Evolutionary conservation across 2,888 invertebrate species (phyloP).

Genomic region (Sminthurinus aureus): DNA sequence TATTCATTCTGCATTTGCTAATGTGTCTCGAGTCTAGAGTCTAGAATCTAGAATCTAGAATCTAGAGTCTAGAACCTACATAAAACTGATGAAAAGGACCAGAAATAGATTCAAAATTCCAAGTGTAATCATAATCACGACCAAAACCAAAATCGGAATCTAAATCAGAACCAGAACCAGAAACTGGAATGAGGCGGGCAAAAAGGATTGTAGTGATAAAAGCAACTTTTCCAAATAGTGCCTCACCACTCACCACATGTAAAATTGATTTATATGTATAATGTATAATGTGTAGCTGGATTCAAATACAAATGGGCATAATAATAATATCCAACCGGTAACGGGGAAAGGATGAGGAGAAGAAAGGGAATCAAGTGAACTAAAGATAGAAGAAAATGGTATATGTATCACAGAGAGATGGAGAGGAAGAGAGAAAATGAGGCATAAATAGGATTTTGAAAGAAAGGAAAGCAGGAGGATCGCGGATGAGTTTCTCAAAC

Average conservation of each 20-base stretch:
- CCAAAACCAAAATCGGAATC: background rate
- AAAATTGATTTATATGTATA: constrained; percentile 4
- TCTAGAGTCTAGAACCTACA: no score
- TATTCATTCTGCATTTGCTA: background rate
- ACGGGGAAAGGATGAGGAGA: background rate
- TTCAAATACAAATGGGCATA: no score
- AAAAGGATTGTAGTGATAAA: background rate
- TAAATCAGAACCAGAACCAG: background rate
- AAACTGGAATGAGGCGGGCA: background rate
- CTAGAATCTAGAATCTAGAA: no score
- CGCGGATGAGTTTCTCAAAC: constrained; percentile 1
- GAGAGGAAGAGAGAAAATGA: background rate
- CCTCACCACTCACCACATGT: background rate
- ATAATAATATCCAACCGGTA: no score
- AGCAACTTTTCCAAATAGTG: background rate
- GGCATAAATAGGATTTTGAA: background rate
- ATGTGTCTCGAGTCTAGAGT: no score
- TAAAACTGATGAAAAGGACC: no score
- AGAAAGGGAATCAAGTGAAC: background rate
- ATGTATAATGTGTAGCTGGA: no score
- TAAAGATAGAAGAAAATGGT: no score
- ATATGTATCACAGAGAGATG: background rate
- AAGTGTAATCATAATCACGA: background rate
- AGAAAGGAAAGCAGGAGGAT: constrained; percentile 7
- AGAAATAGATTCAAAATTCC: no score